Base-by-base conservation (phyloP, 1,140 invertebrate genomes). In the Trichoplusia ni region DNA sequence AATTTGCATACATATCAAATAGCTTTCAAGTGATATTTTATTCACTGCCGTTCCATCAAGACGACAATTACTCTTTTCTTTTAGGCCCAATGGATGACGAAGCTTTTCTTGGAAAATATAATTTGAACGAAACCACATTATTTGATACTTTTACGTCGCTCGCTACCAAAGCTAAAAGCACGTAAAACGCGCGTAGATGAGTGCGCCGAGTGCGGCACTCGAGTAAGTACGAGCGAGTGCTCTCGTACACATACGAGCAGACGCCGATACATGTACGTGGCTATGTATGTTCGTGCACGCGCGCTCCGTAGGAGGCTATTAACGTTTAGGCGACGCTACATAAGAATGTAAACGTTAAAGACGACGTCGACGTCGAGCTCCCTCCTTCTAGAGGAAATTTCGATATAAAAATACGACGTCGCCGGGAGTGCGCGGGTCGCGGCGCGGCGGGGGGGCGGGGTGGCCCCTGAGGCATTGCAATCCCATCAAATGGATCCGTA, bases 401-500 rank as follows among this genome's bases (percentile, higher is more conserved):
- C 67, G 62, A 69, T 85, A 85, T 85, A 83, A 83, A 85, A 85
- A 85, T 83, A 87, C 80, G 81, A 78, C 76, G 81, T 77, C 71
- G 77, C 47, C 59, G 73, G 73, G 75, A 64, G 72, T 65, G 65
- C 58, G 75, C 77, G 82, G 81, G 70, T 69, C 51, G 73, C 58
- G 81, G 68, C 67, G 67, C 61, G 67, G 66, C 76, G 75, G 70
- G 65, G 77, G 54, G 71, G 56, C 68, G 18, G 60, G 74, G 73
- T 56, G 70, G 76, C 75, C 79, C 73, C 79, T 72, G 74, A 82
- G 84, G 87, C 86, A 89, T 90, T 91, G 86, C 89, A 90, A 91
- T 91, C 90, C 90, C 90, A 85, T 92, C 91, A 92, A 85, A 85
- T 85, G 82, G 82, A 85, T 79, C 77, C 79, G 78, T 84, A 81